These are phyloP conservation scores for Lepus oiostolus DNA, from an alignment of 2,797 vertebrate genomes.

Conservation along the genomic window DNA sequence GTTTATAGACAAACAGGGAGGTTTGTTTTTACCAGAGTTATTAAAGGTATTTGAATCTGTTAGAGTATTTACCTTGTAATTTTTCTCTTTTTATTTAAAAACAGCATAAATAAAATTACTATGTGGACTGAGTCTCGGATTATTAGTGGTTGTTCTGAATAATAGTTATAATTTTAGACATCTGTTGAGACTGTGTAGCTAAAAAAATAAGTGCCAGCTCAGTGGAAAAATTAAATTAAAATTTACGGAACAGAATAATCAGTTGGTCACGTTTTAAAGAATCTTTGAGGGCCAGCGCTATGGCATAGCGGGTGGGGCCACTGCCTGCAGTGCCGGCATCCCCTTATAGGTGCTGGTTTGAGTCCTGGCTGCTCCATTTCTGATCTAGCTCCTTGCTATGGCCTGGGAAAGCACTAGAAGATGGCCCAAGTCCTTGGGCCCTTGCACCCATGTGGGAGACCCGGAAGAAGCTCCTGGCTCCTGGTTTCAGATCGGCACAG, in stretches of 20 bases:
- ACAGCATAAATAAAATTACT: slow-evolving; percentile 59
- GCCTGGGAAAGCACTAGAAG: no score
- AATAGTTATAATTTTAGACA: slow-evolving; percentile 64
- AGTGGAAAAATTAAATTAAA: slow-evolving; percentile 42
- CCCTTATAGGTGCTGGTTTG: no score
- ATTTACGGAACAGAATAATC: slow-evolving; percentile 50
- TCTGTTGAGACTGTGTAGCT: not conserved
- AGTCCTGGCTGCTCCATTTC: no score
- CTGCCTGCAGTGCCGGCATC: no score
- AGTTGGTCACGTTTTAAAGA: slow-evolving; percentile 44
- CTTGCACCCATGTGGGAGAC: no score
- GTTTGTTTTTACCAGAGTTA: slow-evolving; percentile 56
- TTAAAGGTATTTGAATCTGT: slow-evolving; percentile 53
- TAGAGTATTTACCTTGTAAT: slow-evolving; percentile 59
- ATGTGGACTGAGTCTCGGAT: not conserved
- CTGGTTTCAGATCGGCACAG: no score
- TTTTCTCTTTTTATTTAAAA: slow-evolving; percentile 47
- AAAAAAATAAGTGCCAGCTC: slow-evolving; percentile 11
- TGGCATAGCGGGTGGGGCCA: no score
- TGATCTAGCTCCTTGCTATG: no score
- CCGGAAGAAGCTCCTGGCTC: no score
- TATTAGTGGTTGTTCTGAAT: not conserved
- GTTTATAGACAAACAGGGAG: slow-evolving; percentile 8
- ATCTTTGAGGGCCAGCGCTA: not conserved
- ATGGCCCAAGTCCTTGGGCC: no score